Percentiles rank a stretch among this genome's conserved stretches.
These are phyloP conservation scores for Theonella swinhoei DNA, from an alignment of 37 sponge, comb jelly and placozoan species.

Conservation along the genomic window DNA sequence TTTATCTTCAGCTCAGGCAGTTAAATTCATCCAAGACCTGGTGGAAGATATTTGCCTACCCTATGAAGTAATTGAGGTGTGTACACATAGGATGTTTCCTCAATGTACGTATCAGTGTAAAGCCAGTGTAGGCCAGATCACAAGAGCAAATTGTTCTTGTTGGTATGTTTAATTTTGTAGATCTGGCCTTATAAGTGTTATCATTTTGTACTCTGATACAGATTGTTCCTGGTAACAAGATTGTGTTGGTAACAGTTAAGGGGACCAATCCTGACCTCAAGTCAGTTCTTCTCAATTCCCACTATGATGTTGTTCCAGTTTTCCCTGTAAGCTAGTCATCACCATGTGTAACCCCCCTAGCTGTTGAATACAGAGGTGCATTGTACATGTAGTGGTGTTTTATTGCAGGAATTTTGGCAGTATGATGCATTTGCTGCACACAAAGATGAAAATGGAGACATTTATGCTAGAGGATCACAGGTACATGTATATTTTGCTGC, in stretches of 20 bases:
- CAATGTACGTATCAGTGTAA: no score
- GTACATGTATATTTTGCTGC: no score
- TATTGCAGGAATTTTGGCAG: conserved; percentile 61
- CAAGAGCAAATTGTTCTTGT: no score
- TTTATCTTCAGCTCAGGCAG: conserved; percentile 49
- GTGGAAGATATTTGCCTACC: conserved; percentile 59
- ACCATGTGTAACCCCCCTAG: no score
- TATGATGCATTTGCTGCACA: conserved; percentile 66
- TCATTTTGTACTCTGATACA: no score
- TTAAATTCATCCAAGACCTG: conserved; percentile 37
- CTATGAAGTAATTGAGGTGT: conserved; percentile 39
- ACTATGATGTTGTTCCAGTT: conserved; percentile 90
- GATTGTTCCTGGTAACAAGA: conserved; percentile 16
- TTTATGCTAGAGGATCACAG: conserved; percentile 74
- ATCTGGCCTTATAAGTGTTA: no score
- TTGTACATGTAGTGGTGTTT: no score
- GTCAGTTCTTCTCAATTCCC: conserved; percentile 79
- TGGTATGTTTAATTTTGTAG: no score
- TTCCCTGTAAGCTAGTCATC: conserved; percentile 44
- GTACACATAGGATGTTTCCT: no score
- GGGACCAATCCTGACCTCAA: conserved; percentile 57
- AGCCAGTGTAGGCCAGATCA: no score
- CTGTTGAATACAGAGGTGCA: no score
- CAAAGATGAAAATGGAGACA: conserved; percentile 73
- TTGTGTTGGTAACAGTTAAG: conserved; percentile 64